A percentile compares a stretch with the other conserved stretches of the same genome.
Conservation (phyloP, 2,113 vertebrate genomes). For the Dolichallabes microphthalmus region DNA sequence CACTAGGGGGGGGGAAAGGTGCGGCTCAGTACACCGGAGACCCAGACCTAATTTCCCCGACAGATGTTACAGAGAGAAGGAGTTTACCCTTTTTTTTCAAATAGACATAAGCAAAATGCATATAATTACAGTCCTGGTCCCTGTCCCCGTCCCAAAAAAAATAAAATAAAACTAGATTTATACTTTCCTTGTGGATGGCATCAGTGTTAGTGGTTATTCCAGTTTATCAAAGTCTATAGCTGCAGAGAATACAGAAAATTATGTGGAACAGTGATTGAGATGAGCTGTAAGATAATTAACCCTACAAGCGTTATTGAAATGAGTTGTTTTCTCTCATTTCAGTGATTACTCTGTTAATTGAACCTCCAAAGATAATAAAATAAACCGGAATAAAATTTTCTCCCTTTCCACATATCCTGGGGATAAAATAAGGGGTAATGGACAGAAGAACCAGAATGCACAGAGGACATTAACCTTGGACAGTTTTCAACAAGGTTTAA, state of each 20-base stretch:
- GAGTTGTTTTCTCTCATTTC: constrained; percentile 37
- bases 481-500: constrained; percentile 33
- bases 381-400: not conserved
- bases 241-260: constrained; percentile 15
- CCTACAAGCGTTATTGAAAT: constrained; percentile 32
- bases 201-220: not conserved
- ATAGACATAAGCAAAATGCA: not conserved
- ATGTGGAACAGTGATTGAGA: not conserved
- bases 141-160: no score
- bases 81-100: no score
- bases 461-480: constrained; percentile 33
- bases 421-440: constrained; percentile 42
- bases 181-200: not conserved
- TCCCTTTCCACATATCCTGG: constrained; percentile 3
- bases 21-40: no score
- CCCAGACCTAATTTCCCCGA: no score
- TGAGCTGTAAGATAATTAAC: constrained; percentile 40
- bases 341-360: constrained; percentile 48
- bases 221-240: not conserved
- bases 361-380: constrained; percentile 33
- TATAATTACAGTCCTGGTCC: not conserved
- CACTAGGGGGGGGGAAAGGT: no score
- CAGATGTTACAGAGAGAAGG: no score
- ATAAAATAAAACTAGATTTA: not conserved
- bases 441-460: constrained; percentile 22